These are phyloP conservation scores for Rhadina sibilatrix DNA, from an alignment of 2,113 vertebrate genomes.

Conservation along the genomic window DNA sequence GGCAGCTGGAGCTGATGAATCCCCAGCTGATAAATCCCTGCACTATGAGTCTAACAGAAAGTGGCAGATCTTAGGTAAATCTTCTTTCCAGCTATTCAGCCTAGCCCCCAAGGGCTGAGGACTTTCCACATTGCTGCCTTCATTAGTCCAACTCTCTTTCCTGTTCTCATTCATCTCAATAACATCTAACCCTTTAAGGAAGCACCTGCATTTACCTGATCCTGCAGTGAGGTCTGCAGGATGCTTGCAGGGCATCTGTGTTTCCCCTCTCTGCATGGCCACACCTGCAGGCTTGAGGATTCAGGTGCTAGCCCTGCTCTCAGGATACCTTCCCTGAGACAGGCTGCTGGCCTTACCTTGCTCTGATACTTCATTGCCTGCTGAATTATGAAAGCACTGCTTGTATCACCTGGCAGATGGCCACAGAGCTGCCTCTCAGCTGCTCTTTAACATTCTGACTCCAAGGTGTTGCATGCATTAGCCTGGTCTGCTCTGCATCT, in stretches of 20 bases:
- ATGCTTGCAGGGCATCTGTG: background rate
- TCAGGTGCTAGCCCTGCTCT: background rate
- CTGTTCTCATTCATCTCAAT: background rate
- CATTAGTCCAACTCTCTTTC: background rate
- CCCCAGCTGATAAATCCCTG: background rate
- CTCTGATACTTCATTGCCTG: background rate
- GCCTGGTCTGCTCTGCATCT: background rate
- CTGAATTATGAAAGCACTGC: background rate
- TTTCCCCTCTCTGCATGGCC: background rate
- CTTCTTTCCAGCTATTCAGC: background rate
- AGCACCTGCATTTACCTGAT: background rate
- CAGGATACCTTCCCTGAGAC: background rate
- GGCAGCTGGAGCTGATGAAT: background rate
- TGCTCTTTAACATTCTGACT: slow-evolving; percentile 10
- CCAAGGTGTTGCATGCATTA: background rate
- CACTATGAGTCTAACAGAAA: background rate
- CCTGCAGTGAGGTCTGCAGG: background rate
- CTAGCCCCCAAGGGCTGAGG: background rate
- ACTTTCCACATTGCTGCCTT: background rate
- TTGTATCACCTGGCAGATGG: slow-evolving; percentile 11
- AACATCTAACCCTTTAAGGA: background rate
- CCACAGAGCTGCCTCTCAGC: background rate
- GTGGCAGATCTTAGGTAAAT: slow-evolving; percentile 21
- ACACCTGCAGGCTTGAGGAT: background rate
- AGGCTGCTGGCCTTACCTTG: background rate